A percentile compares a stretch with the other conserved stretches of the same genome.
These are phyloP conservation scores for Hydrophis major DNA, from an alignment of 2,797 vertebrate genomes.

Conservation along the genomic window DNA sequence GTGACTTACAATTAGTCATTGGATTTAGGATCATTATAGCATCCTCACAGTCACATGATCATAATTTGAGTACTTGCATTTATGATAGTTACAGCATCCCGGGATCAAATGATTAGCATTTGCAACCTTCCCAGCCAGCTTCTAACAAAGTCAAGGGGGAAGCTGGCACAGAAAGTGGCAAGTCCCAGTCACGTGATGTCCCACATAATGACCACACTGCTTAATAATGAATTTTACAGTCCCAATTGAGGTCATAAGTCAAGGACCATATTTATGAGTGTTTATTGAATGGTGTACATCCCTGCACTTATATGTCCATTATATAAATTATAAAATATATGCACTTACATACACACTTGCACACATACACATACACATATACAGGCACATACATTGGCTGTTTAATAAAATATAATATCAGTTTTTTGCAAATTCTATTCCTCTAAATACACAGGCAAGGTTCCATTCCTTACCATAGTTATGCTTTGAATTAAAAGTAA, in stretches of 20 bases:
- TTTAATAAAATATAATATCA: background rate
- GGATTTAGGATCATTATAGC: background rate
- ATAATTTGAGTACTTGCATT: background rate
- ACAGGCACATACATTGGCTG: background rate
- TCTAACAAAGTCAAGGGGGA: background rate
- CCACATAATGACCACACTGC: background rate
- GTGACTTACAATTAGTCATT: background rate
- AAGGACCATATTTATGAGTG: background rate
- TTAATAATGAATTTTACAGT: background rate
- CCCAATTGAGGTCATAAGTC: background rate
- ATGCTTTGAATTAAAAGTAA: background rate
- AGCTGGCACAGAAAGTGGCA: background rate
- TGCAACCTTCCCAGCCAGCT: background rate
- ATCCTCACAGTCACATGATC: background rate
- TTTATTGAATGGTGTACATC: background rate
- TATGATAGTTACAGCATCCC: background rate
- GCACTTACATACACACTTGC: background rate
- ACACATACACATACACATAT: background rate
- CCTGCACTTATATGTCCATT: background rate
- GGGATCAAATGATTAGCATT: background rate
- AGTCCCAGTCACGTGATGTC: background rate
- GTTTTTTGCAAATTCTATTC: background rate
- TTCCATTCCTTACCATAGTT: background rate
- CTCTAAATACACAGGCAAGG: background rate
- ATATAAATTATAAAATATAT: background rate